Conservation (phyloP, 2,888 invertebrate genomes). For the Netelia fuscicornis region DNA sequence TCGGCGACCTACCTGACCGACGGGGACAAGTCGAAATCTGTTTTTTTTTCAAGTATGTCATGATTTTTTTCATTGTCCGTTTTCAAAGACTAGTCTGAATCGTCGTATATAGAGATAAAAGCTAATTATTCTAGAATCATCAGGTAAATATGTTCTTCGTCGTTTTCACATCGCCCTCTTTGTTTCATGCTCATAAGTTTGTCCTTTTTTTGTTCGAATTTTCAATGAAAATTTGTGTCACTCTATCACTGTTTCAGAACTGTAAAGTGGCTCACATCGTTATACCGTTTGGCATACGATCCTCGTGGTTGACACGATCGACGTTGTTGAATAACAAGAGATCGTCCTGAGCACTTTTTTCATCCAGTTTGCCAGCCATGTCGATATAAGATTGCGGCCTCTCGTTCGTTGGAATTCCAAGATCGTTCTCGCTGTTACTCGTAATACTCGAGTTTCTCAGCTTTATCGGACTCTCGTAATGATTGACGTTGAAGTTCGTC, state of each 20-base stretch:
- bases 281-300: slow-evolving; percentile 50
- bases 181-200: neutral
- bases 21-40: neutral
- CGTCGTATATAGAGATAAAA: slow-evolving; percentile 54
- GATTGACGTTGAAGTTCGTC: slow-evolving; percentile 72
- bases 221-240: neutral
- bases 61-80: slow-evolving; percentile 24
- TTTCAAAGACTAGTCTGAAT: slow-evolving; percentile 58
- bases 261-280: slow-evolving; percentile 38
- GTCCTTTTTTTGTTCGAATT: neutral
- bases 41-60: slow-evolving; percentile 1
- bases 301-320: slow-evolving; percentile 63
- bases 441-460: slow-evolving; percentile 77
- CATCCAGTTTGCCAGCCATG: slow-evolving; percentile 79
- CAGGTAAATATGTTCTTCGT: slow-evolving; percentile 50
- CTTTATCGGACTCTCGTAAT: slow-evolving; percentile 82
- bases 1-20: neutral
- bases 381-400: slow-evolving; percentile 82
- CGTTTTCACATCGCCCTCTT: neutral
- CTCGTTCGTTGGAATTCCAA: slow-evolving; percentile 74
- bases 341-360: slow-evolving; percentile 72
- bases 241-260: neutral
- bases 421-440: slow-evolving; percentile 81
- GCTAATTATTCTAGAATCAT: slow-evolving; percentile 62
- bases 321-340: slow-evolving; percentile 75